These are phyloP conservation scores for Calliphora vomitoria DNA, from an alignment of 2,888 invertebrate genomes.

Conservation along the genomic window DNA sequence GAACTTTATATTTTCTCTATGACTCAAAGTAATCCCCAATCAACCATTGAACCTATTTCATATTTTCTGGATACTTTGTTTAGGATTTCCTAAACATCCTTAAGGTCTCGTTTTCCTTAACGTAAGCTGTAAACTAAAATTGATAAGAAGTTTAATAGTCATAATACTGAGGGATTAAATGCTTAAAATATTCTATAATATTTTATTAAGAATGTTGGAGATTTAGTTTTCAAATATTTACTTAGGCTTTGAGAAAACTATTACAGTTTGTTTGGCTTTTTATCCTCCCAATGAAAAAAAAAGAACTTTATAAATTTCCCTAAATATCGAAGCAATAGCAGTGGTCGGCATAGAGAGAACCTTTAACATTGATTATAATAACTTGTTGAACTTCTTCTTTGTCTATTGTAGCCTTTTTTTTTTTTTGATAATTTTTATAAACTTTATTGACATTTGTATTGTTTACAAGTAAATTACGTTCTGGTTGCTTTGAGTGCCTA, in stretches of 20 bases:
- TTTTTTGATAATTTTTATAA: no score
- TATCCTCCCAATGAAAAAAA: background rate
- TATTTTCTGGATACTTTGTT: background rate
- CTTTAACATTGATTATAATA: no score
- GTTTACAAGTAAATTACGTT: no score
- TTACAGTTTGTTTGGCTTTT: background rate
- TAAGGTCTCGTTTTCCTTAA: background rate
- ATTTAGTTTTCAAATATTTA: background rate
- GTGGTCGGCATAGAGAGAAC: no score
- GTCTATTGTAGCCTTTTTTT: no score
- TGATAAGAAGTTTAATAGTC: background rate
- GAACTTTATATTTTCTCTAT: background rate
- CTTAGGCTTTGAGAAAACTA: background rate
- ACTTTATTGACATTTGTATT: no score
- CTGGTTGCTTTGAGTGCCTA: no score
- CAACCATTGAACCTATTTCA: slow-evolving; percentile 2
- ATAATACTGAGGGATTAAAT: background rate
- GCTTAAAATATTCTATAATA: background rate
- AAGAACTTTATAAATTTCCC: background rate
- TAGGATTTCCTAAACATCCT: background rate
- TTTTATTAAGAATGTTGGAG: background rate
- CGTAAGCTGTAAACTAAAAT: background rate
- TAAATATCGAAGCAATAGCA: no score
- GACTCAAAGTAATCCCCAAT: background rate
- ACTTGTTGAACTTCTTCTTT: no score